Conservation (phyloP, 2,113 vertebrate species). For the Gadus macrocephalus region DNA sequence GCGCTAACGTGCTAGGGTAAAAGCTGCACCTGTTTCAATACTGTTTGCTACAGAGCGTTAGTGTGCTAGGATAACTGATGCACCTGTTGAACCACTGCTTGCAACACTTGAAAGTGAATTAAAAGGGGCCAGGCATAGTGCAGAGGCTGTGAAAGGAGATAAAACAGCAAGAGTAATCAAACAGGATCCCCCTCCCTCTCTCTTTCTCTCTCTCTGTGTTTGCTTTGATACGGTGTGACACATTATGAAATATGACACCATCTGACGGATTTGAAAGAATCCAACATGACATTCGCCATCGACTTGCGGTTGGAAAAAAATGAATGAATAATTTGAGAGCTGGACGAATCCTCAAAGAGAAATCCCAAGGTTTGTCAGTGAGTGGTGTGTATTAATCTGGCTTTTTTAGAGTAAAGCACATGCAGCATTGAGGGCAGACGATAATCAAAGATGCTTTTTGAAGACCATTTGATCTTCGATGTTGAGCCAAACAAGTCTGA, state of each 20-base stretch:
- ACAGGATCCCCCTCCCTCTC: conserved; percentile 9
- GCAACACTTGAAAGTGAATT: not conserved
- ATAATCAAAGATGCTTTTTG: conserved; percentile 67
- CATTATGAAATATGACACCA: conserved; percentile 45
- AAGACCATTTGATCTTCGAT: conserved; percentile 55
- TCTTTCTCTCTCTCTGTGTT: conserved; percentile 22
- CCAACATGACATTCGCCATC: conserved; percentile 59
- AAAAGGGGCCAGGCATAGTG: not conserved
- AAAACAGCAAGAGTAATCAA: not conserved
- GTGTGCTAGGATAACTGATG: not conserved
- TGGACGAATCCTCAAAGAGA: conserved; percentile 65
- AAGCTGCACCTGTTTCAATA: too few relatives aligned
- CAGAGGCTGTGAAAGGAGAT: not conserved
- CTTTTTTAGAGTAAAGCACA: conserved; percentile 63
- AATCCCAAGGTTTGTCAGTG: conserved; percentile 51
- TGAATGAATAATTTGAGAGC: conserved; percentile 61
- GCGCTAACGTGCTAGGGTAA: not conserved
- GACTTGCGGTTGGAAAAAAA: conserved; percentile 36
- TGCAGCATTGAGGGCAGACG: conserved; percentile 53
- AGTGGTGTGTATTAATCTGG: conserved; percentile 68
- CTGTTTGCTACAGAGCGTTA: not conserved
- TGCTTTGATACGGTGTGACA: conserved; percentile 44
- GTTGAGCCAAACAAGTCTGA: conserved; percentile 66
- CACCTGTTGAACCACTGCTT: not conserved
- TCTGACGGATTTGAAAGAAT: conserved; percentile 57